These are phyloP conservation scores for Dryobates pubescens DNA, from an alignment of 2,797 vertebrate genomes.

Conservation along the genomic window DNA sequence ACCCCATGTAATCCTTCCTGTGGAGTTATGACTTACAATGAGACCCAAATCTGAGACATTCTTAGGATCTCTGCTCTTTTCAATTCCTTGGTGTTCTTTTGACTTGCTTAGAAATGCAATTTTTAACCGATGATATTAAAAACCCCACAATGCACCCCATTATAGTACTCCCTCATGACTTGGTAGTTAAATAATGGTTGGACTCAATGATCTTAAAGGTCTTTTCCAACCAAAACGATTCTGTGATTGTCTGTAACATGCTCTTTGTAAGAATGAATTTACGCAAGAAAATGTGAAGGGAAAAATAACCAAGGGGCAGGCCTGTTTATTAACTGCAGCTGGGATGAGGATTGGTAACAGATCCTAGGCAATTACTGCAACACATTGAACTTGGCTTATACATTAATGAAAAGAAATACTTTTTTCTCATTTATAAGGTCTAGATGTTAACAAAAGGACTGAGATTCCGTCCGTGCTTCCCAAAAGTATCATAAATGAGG, in stretches of 20 bases:
- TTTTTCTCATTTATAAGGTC: not conserved
- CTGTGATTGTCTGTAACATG: not conserved
- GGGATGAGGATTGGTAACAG: not conserved
- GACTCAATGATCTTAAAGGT: no score
- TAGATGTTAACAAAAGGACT: not conserved
- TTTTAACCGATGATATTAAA: conserved; percentile 11
- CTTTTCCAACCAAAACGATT: no score
- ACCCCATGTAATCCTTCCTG: not conserved
- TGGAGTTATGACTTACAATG: not conserved
- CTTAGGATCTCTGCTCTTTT: not conserved
- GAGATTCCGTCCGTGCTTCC: not conserved
- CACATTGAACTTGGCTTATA: not conserved
- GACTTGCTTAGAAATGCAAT: not conserved
- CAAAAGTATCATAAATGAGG: not conserved
- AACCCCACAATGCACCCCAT: not conserved
- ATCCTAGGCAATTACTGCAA: not conserved
- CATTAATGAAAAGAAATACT: not conserved
- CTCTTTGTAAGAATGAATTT: conserved; percentile 34
- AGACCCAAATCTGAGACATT: not conserved
- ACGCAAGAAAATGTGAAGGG: not conserved
- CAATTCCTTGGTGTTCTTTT: not conserved
- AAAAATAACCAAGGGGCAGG: not conserved
- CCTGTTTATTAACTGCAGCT: not conserved
- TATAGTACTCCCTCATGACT: not conserved
- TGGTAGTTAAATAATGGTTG: no score